Percentiles rank a stretch among this genome's conserved stretches.
Evolutionary conservation across 2,113 vertebrate genomes (phyloP).

Genomic region (Crotalus helleri): DNA sequence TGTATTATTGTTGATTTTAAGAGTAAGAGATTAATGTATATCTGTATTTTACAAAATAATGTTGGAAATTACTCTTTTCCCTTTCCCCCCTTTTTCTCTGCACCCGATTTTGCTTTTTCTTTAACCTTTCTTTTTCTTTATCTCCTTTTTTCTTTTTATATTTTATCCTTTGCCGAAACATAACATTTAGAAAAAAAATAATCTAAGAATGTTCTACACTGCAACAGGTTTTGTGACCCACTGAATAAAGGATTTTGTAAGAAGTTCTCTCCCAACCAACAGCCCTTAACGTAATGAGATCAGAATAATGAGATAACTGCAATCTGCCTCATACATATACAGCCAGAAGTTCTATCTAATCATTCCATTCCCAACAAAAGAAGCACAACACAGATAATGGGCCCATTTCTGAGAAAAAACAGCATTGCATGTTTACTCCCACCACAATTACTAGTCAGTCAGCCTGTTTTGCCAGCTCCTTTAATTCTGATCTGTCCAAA

Average conservation of each 20-base stretch:
- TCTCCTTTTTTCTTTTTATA: neutral
- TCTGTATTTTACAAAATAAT: neutral
- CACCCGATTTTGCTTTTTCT: neutral
- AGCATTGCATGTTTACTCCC: slow-evolving; percentile 36
- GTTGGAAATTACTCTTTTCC: neutral
- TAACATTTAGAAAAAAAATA: neutral
- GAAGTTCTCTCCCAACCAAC: slow-evolving; percentile 37
- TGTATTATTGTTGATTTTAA: neutral
- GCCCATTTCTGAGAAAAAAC: slow-evolving; percentile 50
- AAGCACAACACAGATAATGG: slow-evolving; percentile 53
- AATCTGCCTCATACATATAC: slow-evolving; percentile 52
- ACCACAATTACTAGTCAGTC: neutral
- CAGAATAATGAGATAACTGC: slow-evolving; percentile 59
- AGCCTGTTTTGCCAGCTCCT: slow-evolving; percentile 46
- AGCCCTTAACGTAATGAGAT: slow-evolving; percentile 53
- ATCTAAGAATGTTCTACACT: neutral
- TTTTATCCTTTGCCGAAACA: neutral
- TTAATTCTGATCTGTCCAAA: slow-evolving; percentile 40
- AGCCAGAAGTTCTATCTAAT: slow-evolving; percentile 46
- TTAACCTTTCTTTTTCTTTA: neutral
- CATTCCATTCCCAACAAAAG: slow-evolving; percentile 62
- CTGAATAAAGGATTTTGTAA: slow-evolving; percentile 50
- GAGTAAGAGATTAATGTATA: neutral
- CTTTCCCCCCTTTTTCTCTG: neutral
- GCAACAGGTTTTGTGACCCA: neutral